Percentiles rank a stretch among this genome's conserved stretches.
Evolutionary conservation across 2,888 invertebrate species (phyloP).

Genomic region (Tenthredo distinguenda): DNA sequence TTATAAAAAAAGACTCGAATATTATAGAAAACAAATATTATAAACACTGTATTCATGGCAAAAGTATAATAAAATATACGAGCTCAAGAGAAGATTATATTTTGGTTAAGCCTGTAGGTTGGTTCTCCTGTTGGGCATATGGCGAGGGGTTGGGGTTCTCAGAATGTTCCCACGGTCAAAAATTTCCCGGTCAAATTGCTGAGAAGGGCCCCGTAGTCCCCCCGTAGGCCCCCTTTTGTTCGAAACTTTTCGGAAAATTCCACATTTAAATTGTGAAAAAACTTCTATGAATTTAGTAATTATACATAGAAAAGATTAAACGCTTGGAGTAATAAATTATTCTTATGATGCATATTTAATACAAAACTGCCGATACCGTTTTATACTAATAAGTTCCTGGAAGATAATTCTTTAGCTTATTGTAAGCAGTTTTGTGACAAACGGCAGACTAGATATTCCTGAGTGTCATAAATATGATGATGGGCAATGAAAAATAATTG

Average conservation of each 20-base stretch:
- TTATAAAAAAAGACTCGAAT: neutral
- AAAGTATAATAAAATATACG: constrained; percentile 14
- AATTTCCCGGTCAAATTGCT: constrained; percentile 67
- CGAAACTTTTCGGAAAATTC: constrained; percentile 46
- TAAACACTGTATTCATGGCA: neutral
- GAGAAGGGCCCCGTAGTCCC: constrained; percentile 28
- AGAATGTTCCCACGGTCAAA: constrained; percentile 77
- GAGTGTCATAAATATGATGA: neutral
- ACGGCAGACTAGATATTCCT: neutral
- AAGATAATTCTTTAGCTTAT: neutral
- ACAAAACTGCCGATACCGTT: neutral
- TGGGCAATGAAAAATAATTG: neutral
- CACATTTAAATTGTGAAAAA: constrained; percentile 44
- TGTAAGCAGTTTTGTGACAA: neutral
- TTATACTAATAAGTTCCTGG: neutral
- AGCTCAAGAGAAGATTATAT: constrained; percentile 50
- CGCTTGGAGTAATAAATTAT: neutral
- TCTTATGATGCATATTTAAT: neutral
- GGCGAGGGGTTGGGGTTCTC: constrained; percentile 74
- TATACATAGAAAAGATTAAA: neutral
- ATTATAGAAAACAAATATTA: neutral
- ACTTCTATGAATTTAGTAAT: neutral
- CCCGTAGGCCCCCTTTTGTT: constrained; percentile 47
- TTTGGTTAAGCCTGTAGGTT: constrained; percentile 65
- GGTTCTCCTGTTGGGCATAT: constrained; percentile 74